Percentiles rank a stretch among this genome's conserved stretches.
phyloP scores from a whole-genome alignment of 2,113 vertebrate genomes.

The Serinus canaria region DNA sequence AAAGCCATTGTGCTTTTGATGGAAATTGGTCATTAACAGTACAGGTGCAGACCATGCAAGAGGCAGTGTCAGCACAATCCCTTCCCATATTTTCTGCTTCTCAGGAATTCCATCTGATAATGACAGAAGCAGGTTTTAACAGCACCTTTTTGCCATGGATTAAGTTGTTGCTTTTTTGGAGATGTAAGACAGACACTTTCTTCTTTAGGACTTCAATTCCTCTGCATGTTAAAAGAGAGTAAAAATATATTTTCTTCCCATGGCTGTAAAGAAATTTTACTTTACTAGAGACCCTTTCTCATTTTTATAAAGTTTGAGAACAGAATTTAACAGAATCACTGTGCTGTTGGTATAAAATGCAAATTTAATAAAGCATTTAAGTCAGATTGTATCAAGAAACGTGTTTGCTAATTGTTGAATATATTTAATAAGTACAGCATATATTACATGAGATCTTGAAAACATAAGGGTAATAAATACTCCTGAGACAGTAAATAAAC shows the following conservation, averaged over 20 bases:
- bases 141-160: not conserved
- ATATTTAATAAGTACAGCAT: not conserved
- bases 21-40: not conserved
- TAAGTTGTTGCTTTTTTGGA: not conserved
- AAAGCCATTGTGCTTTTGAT: conserved; percentile 17
- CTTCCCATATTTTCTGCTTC: not conserved
- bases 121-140: conserved; percentile 17
- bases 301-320: not conserved
- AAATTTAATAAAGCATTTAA: not conserved
- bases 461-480: not conserved
- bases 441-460: not conserved
- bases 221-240: not conserved
- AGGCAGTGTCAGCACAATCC: not conserved
- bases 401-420: not conserved
- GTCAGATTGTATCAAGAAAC: not conserved
- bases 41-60: conserved; percentile 13
- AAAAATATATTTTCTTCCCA: not conserved
- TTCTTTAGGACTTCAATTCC: not conserved
- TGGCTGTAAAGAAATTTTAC: not conserved
- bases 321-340: not conserved
- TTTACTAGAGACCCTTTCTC: not conserved
- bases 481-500: not conserved
- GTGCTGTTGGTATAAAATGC: not conserved
- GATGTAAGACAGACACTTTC: not conserved
- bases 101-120: conserved; percentile 15